These are phyloP conservation scores for Sebastes melanostomus DNA, from an alignment of 2,797 vertebrate species.

Conservation along the genomic window DNA sequence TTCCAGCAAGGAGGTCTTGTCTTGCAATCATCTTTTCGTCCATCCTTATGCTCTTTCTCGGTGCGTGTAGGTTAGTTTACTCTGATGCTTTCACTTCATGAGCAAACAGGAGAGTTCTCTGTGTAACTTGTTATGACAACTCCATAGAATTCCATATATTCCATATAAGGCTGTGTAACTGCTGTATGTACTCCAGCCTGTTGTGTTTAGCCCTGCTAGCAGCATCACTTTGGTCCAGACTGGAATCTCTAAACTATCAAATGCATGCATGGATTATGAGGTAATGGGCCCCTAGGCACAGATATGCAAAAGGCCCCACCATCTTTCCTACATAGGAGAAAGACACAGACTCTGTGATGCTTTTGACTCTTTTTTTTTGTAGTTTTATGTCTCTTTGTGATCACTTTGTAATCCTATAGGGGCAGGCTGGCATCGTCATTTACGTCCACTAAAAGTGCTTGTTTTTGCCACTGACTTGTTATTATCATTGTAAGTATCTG, in stretches of 20 bases:
- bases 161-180: neutral
- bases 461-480: neutral
- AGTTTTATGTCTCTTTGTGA: neutral
- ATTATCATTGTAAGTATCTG: too few relatives aligned
- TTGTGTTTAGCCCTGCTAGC: neutral
- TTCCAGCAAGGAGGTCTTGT: neutral
- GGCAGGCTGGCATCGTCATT: neutral
- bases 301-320: neutral
- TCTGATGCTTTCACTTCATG: neutral
- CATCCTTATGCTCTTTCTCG: neutral
- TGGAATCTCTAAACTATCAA: neutral
- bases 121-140: neutral
- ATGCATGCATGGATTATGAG: neutral
- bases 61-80: too few relatives aligned
- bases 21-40: neutral
- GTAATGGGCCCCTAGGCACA: too few relatives aligned
- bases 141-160: too few relatives aligned
- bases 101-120: neutral
- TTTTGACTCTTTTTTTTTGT: too few relatives aligned
- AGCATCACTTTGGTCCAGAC: neutral
- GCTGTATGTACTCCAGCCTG: neutral
- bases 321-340: too few relatives aligned
- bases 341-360: too few relatives aligned
- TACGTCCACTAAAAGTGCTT: neutral
- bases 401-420: neutral